phyloP scores from a whole-genome alignment of 2,888 invertebrate genomes.

The Sinhomidia bicolor region DNA sequence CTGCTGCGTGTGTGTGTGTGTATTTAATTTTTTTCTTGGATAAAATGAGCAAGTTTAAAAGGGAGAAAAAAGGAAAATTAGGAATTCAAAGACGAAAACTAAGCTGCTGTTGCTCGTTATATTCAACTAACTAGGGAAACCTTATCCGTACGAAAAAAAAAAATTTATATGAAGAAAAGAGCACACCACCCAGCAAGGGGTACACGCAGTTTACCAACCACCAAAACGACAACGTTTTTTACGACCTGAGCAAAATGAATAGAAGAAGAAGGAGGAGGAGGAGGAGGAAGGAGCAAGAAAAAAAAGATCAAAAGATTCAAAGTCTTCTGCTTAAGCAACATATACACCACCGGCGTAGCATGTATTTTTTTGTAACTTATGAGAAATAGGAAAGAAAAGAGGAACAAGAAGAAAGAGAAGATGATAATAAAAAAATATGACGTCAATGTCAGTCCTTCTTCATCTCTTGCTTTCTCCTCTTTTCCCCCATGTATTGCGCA shows the following conservation, averaged over 20 bases:
- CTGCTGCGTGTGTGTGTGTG: background rate
- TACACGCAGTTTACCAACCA: constrained; percentile 33
- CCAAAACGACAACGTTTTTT: constrained; percentile 37
- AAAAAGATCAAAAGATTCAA: constrained; percentile 53
- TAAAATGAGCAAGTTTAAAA: constrained; percentile 30
- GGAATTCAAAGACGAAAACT: constrained; percentile 22
- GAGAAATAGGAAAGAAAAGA: too few species aligned
- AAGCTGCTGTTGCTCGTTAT: constrained; percentile 19
- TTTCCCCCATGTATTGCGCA: background rate
- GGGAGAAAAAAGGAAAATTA: constrained; percentile 27
- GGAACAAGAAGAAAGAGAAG: background rate
- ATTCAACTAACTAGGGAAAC: constrained; percentile 16
- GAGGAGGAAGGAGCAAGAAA: too few species aligned
- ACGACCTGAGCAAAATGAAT: constrained; percentile 28
- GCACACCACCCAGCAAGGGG: constrained; percentile 18
- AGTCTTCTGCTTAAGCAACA: constrained; percentile 27
- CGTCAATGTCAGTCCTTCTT: constrained; percentile 43
- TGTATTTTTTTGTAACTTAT: too few species aligned
- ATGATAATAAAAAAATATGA: constrained; percentile 48
- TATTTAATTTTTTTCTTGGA: constrained; percentile 26
- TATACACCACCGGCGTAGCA: too few species aligned
- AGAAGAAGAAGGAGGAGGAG: constrained; percentile 7
- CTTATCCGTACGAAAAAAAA: background rate
- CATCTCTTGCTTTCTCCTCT: background rate
- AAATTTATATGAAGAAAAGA: background rate